Conservation (phyloP, 2,888 invertebrate genomes). For the Parascotia fuliginaria region DNA sequence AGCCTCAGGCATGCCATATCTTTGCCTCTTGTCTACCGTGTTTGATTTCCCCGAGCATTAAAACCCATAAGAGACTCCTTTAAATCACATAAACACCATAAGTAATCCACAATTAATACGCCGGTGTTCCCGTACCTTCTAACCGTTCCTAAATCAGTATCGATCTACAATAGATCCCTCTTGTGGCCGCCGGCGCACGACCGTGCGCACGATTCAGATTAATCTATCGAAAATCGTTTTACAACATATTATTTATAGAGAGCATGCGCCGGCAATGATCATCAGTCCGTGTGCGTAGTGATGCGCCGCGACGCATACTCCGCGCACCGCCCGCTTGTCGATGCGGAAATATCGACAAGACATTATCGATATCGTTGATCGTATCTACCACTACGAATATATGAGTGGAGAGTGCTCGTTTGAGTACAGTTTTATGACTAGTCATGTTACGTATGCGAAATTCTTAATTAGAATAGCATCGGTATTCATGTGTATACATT, state of each 20-base stretch:
- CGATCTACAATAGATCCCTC: slow-evolving; percentile 84
- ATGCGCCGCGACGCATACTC: slow-evolving; percentile 61
- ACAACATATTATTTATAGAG: slow-evolving; percentile 86
- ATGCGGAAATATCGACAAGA: slow-evolving; percentile 56
- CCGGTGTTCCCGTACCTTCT: slow-evolving; percentile 53
- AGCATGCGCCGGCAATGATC: slow-evolving; percentile 85
- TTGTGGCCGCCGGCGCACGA: slow-evolving; percentile 81
- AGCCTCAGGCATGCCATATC: not conserved
- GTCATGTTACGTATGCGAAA: slow-evolving; percentile 48
- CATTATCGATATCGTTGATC: slow-evolving; percentile 51
- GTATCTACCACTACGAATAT: slow-evolving; percentile 39
- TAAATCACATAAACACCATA: slow-evolving; percentile 25
- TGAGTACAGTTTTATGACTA: slow-evolving; percentile 34
- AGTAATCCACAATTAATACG: slow-evolving; percentile 43
- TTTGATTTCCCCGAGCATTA: not conserved
- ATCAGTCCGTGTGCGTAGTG: slow-evolving; percentile 83
- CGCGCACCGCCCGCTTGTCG: slow-evolving; percentile 55
- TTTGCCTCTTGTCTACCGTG: not conserved
- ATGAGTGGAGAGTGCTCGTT: slow-evolving; percentile 36
- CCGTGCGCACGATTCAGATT: slow-evolving; percentile 85
- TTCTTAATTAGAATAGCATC: slow-evolving; percentile 40
- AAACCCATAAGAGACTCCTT: not conserved
- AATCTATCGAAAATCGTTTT: slow-evolving; percentile 87
- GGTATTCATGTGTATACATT: slow-evolving; percentile 22
- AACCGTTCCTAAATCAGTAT: slow-evolving; percentile 62